Base-by-base conservation (phyloP, 2,113 vertebrate genomes). In the Chamaea fasciata region DNA sequence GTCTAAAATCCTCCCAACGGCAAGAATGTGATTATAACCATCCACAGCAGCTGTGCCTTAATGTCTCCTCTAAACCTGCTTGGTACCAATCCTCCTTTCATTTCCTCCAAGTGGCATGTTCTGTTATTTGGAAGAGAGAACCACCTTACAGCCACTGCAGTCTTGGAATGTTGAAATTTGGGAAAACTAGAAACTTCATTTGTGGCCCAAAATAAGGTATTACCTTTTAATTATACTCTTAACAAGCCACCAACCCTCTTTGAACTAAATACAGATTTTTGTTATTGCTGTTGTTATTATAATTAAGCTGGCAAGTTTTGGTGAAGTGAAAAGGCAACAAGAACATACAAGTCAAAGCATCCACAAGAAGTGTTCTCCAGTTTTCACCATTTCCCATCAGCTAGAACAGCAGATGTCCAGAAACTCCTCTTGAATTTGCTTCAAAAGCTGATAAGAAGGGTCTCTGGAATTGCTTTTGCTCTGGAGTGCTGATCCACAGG, bases 401-500 rank as follows among this genome's bases (percentile, higher is more conserved):
- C 22, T 90, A 33, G 67, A 70, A 55, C 7, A n/a, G 30, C 56
- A 63, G 24, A 31, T 35, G 10, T 35, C 55, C 81, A 69, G 41
- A 76, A 80, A 57, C 6, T 78, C 44, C 26, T 13, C 23, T 86
- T 70, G 23, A 70, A 71, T 71, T 92, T 86, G 17, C 56, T 70
- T 85, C 47, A 60, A 56, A 55, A 92, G 20, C 31, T 71, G 65
- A 46, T 42, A 55, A n/a, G 76, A 44, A 83, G 8, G 15, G 42
- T 50, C 53, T 39, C 16, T 42, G 39, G 67, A 39, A 77, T 9
- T 42, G 18, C n/a, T 73, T 75, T 68, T 0, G 0, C 64, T 94
- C 75, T 80, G 39, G 1, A 0, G 8, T 49, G 49, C 3, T 0
- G 1, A 42, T 67, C 39, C 49, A n/a, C 35, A 39, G 33, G 37